phyloP scores from a whole-genome alignment of 2,113 vertebrate genomes.

The Mirounga angustirostris region DNA sequence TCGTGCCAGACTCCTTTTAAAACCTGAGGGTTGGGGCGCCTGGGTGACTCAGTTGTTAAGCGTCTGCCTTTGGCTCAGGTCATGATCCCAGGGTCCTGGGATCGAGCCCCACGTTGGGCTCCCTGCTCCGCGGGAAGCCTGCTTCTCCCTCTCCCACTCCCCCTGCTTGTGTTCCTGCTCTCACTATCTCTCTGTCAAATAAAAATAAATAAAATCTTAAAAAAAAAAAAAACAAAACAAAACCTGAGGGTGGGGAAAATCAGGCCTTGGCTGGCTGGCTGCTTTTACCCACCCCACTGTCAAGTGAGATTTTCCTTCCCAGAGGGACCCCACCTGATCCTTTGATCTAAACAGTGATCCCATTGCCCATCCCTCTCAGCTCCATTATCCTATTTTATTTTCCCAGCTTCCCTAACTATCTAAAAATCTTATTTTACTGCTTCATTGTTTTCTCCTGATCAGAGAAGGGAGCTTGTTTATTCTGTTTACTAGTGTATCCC shows the following conservation, averaged over 20 bases:
- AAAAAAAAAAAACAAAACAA: not conserved
- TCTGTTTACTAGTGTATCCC: not conserved
- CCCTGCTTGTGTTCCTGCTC: too few relatives aligned
- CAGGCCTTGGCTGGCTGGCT: not conserved
- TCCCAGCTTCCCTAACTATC: not conserved
- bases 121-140: too few relatives aligned
- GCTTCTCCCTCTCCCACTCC: too few relatives aligned
- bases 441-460: not conserved
- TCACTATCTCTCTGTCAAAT: too few relatives aligned
- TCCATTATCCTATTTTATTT: not conserved
- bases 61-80: too few relatives aligned
- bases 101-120: too few relatives aligned
- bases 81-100: too few relatives aligned
- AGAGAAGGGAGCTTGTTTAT: not conserved
- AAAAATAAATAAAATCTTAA: too few relatives aligned
- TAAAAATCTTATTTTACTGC: not conserved
- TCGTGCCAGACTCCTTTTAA: not conserved
- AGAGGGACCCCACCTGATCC: not conserved
- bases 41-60: too few relatives aligned
- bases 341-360: not conserved
- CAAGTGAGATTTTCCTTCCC: not conserved
- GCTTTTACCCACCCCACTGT: not conserved
- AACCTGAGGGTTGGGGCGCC: not conserved
- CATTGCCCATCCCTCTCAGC: not conserved
- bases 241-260: not conserved